Base-by-base conservation (phyloP, 2,888 invertebrate genomes). In the Ethmia dodecea region DNA sequence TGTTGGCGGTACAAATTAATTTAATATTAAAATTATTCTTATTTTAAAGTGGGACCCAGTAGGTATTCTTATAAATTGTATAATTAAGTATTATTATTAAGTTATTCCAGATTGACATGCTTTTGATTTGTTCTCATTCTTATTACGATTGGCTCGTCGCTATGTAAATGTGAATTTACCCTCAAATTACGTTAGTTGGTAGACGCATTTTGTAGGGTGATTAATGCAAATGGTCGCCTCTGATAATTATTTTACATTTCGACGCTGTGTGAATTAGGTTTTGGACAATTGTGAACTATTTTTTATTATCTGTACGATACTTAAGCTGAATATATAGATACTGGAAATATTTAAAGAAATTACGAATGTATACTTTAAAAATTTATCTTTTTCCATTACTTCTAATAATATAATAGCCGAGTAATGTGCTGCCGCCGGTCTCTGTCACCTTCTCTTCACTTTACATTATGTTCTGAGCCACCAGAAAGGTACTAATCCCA, bases 1-100 rank as follows among this genome's bases (percentile, higher is more conserved):
- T 74, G 79, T 77, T 75, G 83, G 79, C 80, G 72, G 71, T 75
- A 70, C 72, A 65, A 70, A 69, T 68, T 71, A 60, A 54, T 70
- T 69, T 66, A 54, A 63, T 53, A 37, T 56, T 55, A 56, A 52
- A 45, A 55, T 56, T 69, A 64, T 63, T 70, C 65, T 75, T 59
- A 66, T 73, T 76, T 70, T 51, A 59, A 75, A 53, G 60, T 61
- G 80, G 81, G 80, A 80, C 79, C 80, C 81, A 72, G 70, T 81
- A 79, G 78, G 56, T 79, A 74, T 70, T 74, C 62, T 60, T 65
- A 64, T 68, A 71, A 62, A 54, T 47, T 70, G 63, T 75, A 76
- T 72, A 65, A 68, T 59, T 79, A 77, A 79, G 80, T 80, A 73
- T 78, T 80, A 78, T 58, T 67, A 53, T 72, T 81, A 79, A 79